A percentile compares a stretch with the other conserved stretches of the same genome.
These are phyloP conservation scores for Mellilla xanthometata DNA, from an alignment of 2,888 invertebrate species.

Conservation along the genomic window DNA sequence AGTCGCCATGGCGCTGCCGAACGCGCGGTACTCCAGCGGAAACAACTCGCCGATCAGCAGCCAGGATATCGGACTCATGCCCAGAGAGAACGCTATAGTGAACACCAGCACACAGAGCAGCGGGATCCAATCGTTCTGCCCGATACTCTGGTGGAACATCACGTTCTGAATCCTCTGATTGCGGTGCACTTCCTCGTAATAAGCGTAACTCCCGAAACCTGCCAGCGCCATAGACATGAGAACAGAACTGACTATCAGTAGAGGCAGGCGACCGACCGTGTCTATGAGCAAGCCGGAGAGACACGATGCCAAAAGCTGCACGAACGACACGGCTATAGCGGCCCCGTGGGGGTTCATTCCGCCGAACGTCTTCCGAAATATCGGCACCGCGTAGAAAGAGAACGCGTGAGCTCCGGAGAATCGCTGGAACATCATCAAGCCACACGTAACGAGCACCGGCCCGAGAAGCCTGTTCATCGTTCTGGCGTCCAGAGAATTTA, in stretches of 20 bases:
- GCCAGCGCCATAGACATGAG: slow-evolving; percentile 94
- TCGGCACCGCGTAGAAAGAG: slow-evolving; percentile 92
- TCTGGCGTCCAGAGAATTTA: slow-evolving; percentile 67
- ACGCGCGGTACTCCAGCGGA: slow-evolving; percentile 91
- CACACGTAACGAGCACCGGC: slow-evolving; percentile 91
- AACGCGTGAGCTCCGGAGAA: slow-evolving; percentile 92
- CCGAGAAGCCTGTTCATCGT: slow-evolving; percentile 80
- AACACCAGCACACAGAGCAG: slow-evolving; percentile 91
- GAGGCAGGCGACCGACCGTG: slow-evolving; percentile 91
- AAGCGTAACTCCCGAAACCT: slow-evolving; percentile 92
- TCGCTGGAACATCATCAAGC: slow-evolving; percentile 94
- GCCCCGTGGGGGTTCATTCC: slow-evolving; percentile 92
- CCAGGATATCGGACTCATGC: slow-evolving; percentile 95
- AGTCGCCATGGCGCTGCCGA: slow-evolving; percentile 93
- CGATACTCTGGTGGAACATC: slow-evolving; percentile 76
- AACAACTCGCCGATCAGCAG: slow-evolving; percentile 92
- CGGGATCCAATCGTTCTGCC: slow-evolving; percentile 91
- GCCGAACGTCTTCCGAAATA: slow-evolving; percentile 92
- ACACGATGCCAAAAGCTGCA: slow-evolving; percentile 92
- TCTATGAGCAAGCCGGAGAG: slow-evolving; percentile 92
- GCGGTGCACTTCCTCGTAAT: slow-evolving; percentile 87
- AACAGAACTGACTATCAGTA: slow-evolving; percentile 91
- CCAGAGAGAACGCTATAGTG: slow-evolving; percentile 93
- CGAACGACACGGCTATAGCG: slow-evolving; percentile 92
- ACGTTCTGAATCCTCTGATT: slow-evolving; percentile 78